Base-by-base conservation (phyloP, 2,888 invertebrate species). In the Drosophila sordidula region DNA sequence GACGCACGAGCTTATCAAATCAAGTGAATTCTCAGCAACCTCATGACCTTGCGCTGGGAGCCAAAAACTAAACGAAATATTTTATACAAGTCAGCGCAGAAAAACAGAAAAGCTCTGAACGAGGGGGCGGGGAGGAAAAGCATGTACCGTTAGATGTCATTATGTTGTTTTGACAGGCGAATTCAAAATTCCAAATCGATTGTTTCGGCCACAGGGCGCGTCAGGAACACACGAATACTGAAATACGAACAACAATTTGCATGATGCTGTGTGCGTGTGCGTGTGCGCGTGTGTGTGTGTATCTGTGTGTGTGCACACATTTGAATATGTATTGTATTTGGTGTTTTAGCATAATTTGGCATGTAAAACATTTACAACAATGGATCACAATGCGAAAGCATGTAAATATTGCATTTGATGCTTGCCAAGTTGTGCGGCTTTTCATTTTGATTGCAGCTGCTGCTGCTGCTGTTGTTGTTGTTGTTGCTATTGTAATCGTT, bases 341-440 rank as follows among this genome's bases (percentile, higher is more conserved):
- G 67, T 68, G 82, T 86, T 86, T 87, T 86, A 85, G 85, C 85
- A 86, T 86, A 89, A 86, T 86, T 86, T 86, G 86, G 80, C 88
- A 86, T 86, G 85, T 89, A 89, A 87, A 86, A 82, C 87, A 85
- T 88, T 80, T 75, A 80, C 87, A 84, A 89, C 78, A 80, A 80
- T 74, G 73, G 67, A 72, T 67, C 68, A 65, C 69, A 79, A 62
- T 49, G 45, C 34, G 47, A 72, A 63, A 66, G 66, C 76, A 82
- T 85, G 87, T 81, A 81, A 81, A 87, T 81, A 84, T 81, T 82
- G 80, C 88, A 87, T 75, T 76, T 64, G 62, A 75, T 77, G 78
- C 65, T 52, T 69, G 81, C 75, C 75, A 73, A 80, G 71, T 70
- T 85, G 80, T 75, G 67, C 72, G 82, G 87, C 85, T 87, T 79